These are phyloP conservation scores for Lasius fuliginosus DNA, from an alignment of 2,888 invertebrate genomes.

Conservation along the genomic window DNA sequence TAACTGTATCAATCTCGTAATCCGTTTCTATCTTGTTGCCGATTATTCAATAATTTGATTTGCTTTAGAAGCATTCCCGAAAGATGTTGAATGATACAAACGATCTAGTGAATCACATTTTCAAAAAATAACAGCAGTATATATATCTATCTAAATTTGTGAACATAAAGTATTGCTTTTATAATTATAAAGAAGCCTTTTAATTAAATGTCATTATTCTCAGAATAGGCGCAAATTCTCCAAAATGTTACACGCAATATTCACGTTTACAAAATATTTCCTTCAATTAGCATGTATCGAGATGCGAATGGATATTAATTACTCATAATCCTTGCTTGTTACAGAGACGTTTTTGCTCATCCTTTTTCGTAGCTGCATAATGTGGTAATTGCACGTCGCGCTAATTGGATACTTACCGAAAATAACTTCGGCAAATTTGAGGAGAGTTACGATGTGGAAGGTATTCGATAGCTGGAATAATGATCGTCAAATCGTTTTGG, in stretches of 20 bases:
- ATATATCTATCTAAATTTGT: not conserved
- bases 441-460: conserved; percentile 18
- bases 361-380: conserved; percentile 25
- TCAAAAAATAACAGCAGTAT: not conserved
- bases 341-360: conserved; percentile 13
- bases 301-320: conserved; percentile 32
- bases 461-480: conserved; percentile 25
- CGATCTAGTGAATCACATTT: not conserved
- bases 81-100: not conserved
- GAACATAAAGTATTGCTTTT: not conserved
- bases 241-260: not conserved
- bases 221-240: not conserved
- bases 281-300: not conserved
- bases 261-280: conserved; percentile 12
- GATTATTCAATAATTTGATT: conserved; percentile 9
- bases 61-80: not conserved
- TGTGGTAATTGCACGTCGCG: conserved; percentile 23
- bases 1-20: conserved; percentile 47
- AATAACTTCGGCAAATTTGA: conserved; percentile 18
- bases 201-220: not conserved
- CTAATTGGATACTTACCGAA: not conserved
- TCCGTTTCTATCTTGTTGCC: not conserved
- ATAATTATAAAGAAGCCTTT: not conserved
- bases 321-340: conserved; percentile 21
- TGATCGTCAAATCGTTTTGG: conserved; percentile 36